phyloP scores from a whole-genome alignment of 1,140 invertebrate genomes.

The Drosophila burlai region DNA sequence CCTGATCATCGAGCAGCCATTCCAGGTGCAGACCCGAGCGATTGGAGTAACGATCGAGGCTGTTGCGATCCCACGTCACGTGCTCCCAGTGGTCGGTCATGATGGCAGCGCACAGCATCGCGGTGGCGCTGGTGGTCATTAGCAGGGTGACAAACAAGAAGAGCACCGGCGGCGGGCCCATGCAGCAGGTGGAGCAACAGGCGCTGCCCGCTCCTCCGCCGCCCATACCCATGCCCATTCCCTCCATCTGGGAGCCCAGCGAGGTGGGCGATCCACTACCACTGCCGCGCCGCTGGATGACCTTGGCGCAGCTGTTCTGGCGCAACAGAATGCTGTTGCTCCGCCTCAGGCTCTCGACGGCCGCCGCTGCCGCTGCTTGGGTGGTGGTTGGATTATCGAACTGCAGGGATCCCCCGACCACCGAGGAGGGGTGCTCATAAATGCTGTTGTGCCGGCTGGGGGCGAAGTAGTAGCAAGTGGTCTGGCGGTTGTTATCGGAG shows the following conservation, averaged over 20 bases:
- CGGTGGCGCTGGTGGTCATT: slow-evolving; percentile 89
- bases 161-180: slow-evolving; percentile 78
- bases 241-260: slow-evolving; percentile 77
- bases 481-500: slow-evolving; percentile 59
- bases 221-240: slow-evolving; percentile 66
- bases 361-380: slow-evolving; percentile 73
- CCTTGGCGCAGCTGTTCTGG: slow-evolving; percentile 81
- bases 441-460: slow-evolving; percentile 82
- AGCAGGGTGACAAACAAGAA: slow-evolving; percentile 83
- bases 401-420: slow-evolving; percentile 79
- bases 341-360: slow-evolving; percentile 75
- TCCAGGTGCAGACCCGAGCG: slow-evolving; percentile 85
- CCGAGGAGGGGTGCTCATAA: slow-evolving; percentile 84
- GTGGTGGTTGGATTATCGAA: slow-evolving; percentile 76
- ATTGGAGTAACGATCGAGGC: slow-evolving; percentile 87
- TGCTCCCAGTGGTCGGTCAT: slow-evolving; percentile 95
- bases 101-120: slow-evolving; percentile 91
- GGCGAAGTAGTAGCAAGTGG: slow-evolving; percentile 81
- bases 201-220: slow-evolving; percentile 59
- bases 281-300: slow-evolving; percentile 70
- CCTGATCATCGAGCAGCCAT: slow-evolving; percentile 89
- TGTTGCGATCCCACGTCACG: slow-evolving; percentile 90
- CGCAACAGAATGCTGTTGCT: slow-evolving; percentile 80
- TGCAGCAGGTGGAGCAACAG: slow-evolving; percentile 80
- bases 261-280: slow-evolving; percentile 76